Conservation (phyloP, 37 sponge, comb jelly and placozoan species). For the Spongia lamella region DNA sequence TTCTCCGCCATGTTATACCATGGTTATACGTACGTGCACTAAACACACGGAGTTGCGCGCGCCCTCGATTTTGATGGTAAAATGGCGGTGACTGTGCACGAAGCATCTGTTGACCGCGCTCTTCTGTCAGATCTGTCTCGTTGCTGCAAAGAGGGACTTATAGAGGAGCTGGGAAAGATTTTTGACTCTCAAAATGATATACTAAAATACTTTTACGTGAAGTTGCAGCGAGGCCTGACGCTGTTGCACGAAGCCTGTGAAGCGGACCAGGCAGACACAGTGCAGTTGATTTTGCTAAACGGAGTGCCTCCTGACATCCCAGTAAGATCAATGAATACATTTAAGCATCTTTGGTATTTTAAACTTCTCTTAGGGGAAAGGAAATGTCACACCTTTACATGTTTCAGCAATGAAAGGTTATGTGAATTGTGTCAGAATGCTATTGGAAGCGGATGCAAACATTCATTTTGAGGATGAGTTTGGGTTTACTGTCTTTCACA, state of each 20-base stretch:
- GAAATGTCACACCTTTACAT: conserved; percentile 68
- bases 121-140: conserved; percentile 50
- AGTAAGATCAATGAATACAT: not conserved
- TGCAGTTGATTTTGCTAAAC: conserved; percentile 63
- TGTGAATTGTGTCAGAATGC: conserved; percentile 52
- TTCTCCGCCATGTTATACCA: conserved; percentile 77
- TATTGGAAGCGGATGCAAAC: conserved; percentile 67
- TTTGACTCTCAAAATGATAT: conserved; percentile 40
- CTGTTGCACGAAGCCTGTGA: conserved; percentile 81
- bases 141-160: conserved; percentile 58
- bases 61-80: not conserved
- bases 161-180: conserved; percentile 29
- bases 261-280: conserved; percentile 59
- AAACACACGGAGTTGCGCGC: too few relatives aligned
- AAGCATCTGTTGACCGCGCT: conserved; percentile 36
- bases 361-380: conserved; percentile 10
- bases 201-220: conserved; percentile 18
- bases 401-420: conserved; percentile 56
- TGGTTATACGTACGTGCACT: too few relatives aligned
- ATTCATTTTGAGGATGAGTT: conserved; percentile 45
- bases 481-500: conserved; percentile 35
- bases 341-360: too few relatives aligned
- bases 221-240: conserved; percentile 45
- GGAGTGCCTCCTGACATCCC: conserved; percentile 50
- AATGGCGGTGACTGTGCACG: conserved; percentile 53